phyloP scores from a whole-genome alignment of 2,888 invertebrate species.

The Lepidochrysops patricia region DNA sequence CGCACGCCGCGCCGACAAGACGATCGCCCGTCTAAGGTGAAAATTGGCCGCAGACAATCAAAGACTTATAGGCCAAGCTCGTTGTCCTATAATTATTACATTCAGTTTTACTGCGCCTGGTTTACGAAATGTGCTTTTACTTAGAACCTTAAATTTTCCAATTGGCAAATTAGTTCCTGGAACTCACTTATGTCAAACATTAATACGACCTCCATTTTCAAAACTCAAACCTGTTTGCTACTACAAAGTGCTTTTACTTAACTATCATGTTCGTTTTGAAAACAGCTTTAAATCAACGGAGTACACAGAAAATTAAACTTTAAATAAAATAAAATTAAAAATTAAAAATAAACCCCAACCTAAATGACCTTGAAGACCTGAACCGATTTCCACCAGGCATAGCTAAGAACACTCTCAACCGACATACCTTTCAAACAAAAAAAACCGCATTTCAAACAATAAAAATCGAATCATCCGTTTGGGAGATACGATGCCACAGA shows the following conservation, averaged over 20 bases:
- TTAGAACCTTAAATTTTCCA: not conserved
- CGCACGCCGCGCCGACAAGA: constrained; percentile 60
- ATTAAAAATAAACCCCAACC: too few species aligned
- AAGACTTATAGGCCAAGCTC: not conserved
- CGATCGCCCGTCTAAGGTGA: constrained; percentile 49
- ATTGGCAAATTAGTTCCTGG: not conserved
- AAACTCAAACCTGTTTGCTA: too few species aligned
- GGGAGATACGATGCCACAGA: too few species aligned
- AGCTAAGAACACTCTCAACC: too few species aligned
- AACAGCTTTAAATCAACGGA: not conserved
- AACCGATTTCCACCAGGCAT: too few species aligned
- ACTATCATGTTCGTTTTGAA: not conserved
- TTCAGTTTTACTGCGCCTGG: not conserved
- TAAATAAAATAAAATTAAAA: too few species aligned
- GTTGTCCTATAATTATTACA: not conserved
- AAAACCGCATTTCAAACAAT: too few species aligned
- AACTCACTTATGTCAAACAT: not conserved
- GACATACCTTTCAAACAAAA: too few species aligned
- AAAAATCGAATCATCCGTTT: too few species aligned
- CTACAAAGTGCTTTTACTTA: too few species aligned
- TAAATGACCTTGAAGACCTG: too few species aligned
- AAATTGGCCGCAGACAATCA: constrained; percentile 28
- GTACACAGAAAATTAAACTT: not conserved
- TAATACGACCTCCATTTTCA: too few species aligned
- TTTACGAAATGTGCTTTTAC: not conserved